phyloP scores from a whole-genome alignment of 23 tunicate genomes.

The Diplosoma virens region DNA sequence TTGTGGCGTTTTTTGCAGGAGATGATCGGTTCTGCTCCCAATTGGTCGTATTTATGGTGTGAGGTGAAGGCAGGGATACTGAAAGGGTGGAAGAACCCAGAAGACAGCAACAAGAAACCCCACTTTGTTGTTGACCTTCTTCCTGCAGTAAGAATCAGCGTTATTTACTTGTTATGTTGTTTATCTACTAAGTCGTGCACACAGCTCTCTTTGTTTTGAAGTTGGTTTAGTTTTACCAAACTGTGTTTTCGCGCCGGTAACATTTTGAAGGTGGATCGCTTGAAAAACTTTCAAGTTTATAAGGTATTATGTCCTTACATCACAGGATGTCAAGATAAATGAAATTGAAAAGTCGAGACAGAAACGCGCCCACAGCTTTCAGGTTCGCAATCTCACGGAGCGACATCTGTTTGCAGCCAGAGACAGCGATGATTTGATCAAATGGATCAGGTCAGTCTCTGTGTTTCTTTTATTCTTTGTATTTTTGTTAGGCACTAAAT shows the following conservation, averaged over 20 bases:
- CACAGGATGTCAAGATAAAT: constrained; percentile 64
- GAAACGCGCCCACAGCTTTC: constrained; percentile 73
- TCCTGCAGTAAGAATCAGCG: constrained; percentile 44
- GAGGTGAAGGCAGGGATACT: constrained; percentile 73
- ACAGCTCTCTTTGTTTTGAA: no score
- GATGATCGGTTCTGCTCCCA: constrained; percentile 50
- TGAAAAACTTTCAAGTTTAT: no score
- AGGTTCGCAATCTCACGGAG: constrained; percentile 62
- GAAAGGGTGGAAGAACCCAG: constrained; percentile 75
- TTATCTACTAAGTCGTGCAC: no score
- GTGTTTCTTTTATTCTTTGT: no score
- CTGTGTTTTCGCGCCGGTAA: no score
- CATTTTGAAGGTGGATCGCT: no score
- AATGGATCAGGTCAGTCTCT: constrained; percentile 74
- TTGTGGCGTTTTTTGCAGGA: no score
- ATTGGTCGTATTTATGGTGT: constrained; percentile 79
- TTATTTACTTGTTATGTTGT: no score
- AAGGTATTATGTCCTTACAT: no score
- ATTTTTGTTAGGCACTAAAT: no score
- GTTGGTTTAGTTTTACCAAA: no score
- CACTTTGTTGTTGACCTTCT: constrained; percentile 48
- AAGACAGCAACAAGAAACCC: constrained; percentile 46
- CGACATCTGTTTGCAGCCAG: constrained; percentile 62
- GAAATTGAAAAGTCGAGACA: constrained; percentile 80
- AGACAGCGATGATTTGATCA: constrained; percentile 33